Percentiles rank a stretch among this genome's conserved stretches.
Evolutionary conservation across 2,888 invertebrate species (phyloP).

Genomic region (Drosophila ustulata): DNA sequence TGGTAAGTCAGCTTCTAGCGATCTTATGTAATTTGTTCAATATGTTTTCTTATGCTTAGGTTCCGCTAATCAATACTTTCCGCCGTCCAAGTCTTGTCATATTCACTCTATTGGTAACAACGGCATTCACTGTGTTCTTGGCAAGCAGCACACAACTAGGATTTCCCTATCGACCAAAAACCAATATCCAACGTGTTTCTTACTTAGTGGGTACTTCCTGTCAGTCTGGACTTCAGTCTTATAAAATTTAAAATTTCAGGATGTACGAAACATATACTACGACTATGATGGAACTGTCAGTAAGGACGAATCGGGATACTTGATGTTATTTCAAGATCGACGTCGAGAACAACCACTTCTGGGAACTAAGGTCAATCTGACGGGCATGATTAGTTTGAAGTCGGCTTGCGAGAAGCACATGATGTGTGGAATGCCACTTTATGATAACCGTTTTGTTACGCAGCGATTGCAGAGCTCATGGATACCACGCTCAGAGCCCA

Average conservation of each 20-base stretch:
- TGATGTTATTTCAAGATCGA: background rate
- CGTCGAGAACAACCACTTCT: background rate
- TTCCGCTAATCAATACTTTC: background rate
- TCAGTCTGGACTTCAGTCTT: background rate
- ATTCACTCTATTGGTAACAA: background rate
- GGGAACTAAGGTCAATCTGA: background rate
- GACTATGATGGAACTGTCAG: background rate
- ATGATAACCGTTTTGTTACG: background rate
- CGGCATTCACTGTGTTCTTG: background rate
- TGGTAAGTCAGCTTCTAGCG: constrained; percentile 61
- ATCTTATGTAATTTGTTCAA: background rate
- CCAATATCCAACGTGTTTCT: background rate
- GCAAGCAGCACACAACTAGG: background rate
- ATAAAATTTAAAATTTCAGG: background rate
- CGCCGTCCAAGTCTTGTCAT: background rate
- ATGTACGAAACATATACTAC: constrained; percentile 1
- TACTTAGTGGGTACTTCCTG: background rate
- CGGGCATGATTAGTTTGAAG: background rate
- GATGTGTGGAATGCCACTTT: background rate
- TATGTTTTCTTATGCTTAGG: background rate
- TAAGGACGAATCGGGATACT: background rate
- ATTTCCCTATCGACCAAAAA: constrained; percentile 1
- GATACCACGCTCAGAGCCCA: background rate
- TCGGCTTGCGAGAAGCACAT: background rate
- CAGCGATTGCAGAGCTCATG: background rate